A percentile compares a stretch with the other conserved stretches of the same genome.
Evolutionary conservation across 2,797 vertebrate species (phyloP).

Genomic region (Parambassis ranga): DNA sequence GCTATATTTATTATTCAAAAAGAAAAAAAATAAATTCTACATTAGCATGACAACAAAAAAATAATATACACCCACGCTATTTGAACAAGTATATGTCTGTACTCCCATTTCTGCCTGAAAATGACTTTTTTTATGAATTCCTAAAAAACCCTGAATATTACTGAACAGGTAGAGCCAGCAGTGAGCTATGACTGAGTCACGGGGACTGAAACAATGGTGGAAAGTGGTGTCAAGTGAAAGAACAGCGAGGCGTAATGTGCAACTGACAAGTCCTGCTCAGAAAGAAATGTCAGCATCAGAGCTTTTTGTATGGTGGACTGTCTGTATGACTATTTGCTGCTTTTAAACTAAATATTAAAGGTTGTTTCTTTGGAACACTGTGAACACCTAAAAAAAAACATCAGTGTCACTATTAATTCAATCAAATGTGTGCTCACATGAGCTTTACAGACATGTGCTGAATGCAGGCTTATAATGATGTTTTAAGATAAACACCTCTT

Average conservation of each 20-base stretch:
- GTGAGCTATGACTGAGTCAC: slow-evolving; percentile 26
- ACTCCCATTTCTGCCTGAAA: neutral
- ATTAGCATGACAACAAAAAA: slow-evolving; percentile 6
- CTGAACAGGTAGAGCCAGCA: slow-evolving; percentile 4
- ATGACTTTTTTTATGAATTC: slow-evolving; percentile 3
- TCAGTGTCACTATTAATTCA: no score
- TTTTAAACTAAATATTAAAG: no score
- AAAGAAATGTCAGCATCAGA: slow-evolving; percentile 4
- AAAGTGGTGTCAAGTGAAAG: slow-evolving; percentile 19
- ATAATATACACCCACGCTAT: neutral
- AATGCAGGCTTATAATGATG: no score
- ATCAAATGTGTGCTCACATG: no score
- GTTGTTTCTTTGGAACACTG: no score
- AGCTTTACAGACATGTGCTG: no score
- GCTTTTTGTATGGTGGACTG: neutral
- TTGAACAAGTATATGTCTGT: neutral
- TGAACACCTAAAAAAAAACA: no score
- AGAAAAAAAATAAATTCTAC: neutral
- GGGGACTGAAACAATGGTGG: slow-evolving; percentile 12
- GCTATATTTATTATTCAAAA: neutral
- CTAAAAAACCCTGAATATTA: no score
- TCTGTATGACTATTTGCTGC: neutral
- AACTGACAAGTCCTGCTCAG: slow-evolving; percentile 6
- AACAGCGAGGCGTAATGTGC: slow-evolving; percentile 15
- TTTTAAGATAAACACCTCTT: neutral